A percentile compares a stretch with the other conserved stretches of the same genome.
phyloP scores from a whole-genome alignment of 2,888 invertebrate genomes.

The Melikaiella ostensackeni region DNA sequence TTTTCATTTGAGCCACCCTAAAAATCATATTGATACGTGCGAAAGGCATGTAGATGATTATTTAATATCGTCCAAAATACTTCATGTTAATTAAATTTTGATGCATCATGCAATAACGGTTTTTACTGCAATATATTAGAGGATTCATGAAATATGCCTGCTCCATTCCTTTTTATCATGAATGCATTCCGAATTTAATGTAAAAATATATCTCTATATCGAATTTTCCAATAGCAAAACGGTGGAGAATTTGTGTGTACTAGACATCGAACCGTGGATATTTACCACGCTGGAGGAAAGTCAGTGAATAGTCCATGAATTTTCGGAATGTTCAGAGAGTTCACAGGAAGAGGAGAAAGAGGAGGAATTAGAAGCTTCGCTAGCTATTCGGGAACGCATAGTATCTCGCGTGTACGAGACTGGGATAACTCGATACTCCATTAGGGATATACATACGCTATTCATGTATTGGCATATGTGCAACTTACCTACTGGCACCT shows the following conservation, averaged over 20 bases:
- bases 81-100: background rate
- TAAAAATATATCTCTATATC: background rate
- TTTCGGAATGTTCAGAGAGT: conserved; percentile 50
- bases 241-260: background rate
- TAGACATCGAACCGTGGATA: conserved; percentile 5
- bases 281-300: background rate
- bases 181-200: background rate
- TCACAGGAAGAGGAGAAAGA: conserved; percentile 19
- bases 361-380: conserved; percentile 60
- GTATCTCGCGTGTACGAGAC: conserved; percentile 27
- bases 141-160: background rate
- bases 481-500: conserved; percentile 26
- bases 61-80: background rate
- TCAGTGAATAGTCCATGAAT: conserved; percentile 26
- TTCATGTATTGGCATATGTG: conserved; percentile 36
- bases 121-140: background rate
- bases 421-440: conserved; percentile 39
- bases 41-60: too few relatives aligned
- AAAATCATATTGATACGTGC: background rate
- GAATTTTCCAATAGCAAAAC: conserved; percentile 1
- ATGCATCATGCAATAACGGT: background rate
- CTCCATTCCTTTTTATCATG: background rate
- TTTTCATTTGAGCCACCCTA: too few relatives aligned
- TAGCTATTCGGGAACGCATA: conserved; percentile 56
- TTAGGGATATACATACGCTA: conserved; percentile 31